phyloP scores from a whole-genome alignment of 37 sponge, comb jelly and placozoan genomes.

The Corticium candelabrum region DNA sequence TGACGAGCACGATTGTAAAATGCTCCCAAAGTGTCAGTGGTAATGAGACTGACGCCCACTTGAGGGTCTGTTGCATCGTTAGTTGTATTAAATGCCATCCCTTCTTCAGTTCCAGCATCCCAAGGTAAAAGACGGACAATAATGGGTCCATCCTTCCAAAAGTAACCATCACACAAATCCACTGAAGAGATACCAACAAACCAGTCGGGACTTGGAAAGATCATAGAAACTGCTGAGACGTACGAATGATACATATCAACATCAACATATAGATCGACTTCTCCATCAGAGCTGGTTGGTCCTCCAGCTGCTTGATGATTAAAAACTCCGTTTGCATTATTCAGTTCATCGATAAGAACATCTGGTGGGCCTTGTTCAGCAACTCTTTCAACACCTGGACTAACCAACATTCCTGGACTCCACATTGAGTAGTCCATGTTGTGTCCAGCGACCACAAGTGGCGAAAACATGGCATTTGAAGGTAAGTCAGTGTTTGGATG shows the following conservation, averaged over 20 bases:
- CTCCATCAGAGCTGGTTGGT: background rate
- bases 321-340: background rate
- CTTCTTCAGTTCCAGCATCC: background rate
- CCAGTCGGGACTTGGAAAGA: slow-evolving; percentile 5
- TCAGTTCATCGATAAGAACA: background rate
- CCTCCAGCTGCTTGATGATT: background rate
- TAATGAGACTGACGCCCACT: background rate
- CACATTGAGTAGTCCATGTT: background rate
- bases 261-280: background rate
- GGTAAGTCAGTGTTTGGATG: background rate
- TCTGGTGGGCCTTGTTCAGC: background rate
- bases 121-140: background rate
- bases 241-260: slow-evolving; percentile 7
- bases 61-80: background rate
- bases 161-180: background rate
- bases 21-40: background rate
- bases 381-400: background rate
- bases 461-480: background rate
- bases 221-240: background rate
- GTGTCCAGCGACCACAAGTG: background rate
- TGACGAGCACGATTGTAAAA: slow-evolving; percentile 5
- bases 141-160: background rate
- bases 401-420: background rate
- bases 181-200: background rate
- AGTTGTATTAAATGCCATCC: background rate